Conservation (phyloP, 2,113 vertebrate genomes). For the Struthio camelus region DNA sequence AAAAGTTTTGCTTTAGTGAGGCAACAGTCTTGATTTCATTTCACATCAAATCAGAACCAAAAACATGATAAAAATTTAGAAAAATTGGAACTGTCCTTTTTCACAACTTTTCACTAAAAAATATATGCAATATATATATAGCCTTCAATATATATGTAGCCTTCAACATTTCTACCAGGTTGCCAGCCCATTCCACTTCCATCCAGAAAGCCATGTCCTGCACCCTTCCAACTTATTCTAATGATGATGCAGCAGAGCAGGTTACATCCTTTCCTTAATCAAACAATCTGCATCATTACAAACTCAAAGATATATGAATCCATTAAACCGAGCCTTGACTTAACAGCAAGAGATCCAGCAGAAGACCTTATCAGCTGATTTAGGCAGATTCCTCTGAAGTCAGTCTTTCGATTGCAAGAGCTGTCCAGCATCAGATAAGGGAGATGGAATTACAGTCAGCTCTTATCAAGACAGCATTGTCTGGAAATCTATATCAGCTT, state of each 20-base stretch:
- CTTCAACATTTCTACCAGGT: neutral
- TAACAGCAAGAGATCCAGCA: neutral
- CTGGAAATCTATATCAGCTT: neutral
- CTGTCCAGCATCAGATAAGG: neutral
- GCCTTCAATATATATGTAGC: fast-evolving
- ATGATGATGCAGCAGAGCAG: neutral
- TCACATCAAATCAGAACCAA: neutral
- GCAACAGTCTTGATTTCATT: neutral
- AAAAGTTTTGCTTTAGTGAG: neutral
- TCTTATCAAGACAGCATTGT: neutral
- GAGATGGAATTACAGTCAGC: neutral
- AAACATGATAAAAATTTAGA: neutral
- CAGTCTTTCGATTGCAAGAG: neutral
- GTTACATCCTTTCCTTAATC: neutral
- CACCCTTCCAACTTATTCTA: neutral
- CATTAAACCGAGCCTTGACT: neutral
- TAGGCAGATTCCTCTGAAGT: neutral
- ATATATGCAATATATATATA: neutral
- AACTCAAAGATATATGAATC: neutral
- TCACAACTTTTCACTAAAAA: neutral
- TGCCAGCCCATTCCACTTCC: neutral
- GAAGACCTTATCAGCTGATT: neutral
- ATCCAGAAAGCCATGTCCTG: fast-evolving
- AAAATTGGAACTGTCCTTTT: neutral
- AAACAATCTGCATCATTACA: neutral